Percentiles rank a stretch among this genome's conserved stretches.
Evolutionary conservation across 2,797 vertebrate genomes (phyloP).

Genomic region (Scyliorhinus canicula): DNA sequence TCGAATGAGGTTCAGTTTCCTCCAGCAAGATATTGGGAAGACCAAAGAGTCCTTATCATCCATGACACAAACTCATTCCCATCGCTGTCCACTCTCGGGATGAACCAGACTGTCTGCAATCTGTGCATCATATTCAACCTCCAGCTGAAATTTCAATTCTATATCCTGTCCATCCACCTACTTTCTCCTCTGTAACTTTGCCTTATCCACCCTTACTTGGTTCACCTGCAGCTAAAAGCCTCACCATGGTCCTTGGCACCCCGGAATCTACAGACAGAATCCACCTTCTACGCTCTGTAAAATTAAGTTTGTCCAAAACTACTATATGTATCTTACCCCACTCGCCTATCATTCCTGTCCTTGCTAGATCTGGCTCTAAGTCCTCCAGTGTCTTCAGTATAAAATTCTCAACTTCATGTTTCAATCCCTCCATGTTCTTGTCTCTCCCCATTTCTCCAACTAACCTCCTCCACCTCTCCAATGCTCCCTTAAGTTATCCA

Average conservation of each 20-base stretch:
- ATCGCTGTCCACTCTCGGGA: background rate
- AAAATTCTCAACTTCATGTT: background rate
- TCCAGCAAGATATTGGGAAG: background rate
- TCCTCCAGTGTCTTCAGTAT: background rate
- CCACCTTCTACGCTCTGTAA: background rate
- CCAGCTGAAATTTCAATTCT: background rate
- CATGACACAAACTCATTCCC: background rate
- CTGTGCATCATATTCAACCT: background rate
- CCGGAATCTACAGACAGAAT: background rate
- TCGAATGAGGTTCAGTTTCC: background rate
- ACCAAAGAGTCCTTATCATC: background rate
- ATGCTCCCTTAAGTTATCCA: background rate
- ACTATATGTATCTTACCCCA: background rate
- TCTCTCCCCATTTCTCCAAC: background rate
- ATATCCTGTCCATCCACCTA: background rate
- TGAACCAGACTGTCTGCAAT: background rate
- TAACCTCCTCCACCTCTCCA: background rate
- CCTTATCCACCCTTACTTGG: background rate
- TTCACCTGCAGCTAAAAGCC: background rate
- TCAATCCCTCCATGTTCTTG: background rate
- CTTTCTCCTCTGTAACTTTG: background rate
- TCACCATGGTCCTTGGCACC: background rate
- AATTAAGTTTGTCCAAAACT: background rate
- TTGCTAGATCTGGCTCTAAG: background rate
- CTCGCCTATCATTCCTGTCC: background rate